Conservation (phyloP, 1,140 invertebrate species). For the Lineus longissimus region DNA sequence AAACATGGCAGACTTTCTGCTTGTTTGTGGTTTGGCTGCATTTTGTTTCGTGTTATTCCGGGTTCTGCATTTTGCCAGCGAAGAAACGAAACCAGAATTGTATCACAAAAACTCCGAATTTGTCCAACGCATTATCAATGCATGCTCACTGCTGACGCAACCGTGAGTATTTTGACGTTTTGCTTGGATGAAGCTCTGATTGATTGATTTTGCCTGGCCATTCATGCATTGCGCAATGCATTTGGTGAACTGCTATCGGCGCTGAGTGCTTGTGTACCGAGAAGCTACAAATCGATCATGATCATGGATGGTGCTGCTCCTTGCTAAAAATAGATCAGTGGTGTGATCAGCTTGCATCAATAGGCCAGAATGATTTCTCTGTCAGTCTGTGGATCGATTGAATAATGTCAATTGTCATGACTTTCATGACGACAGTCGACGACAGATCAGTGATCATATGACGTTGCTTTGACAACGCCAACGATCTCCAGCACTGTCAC, state of each 20-base stretch:
- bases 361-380: no score
- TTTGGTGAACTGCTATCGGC: not conserved
- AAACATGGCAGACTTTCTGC: not conserved
- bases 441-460: no score
- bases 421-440: no score
- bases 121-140: conserved; percentile 70
- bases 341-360: not conserved
- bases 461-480: no score
- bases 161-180: conserved; percentile 64
- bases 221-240: not conserved
- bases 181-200: not conserved
- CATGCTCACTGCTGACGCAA: conserved; percentile 70
- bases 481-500: no score
- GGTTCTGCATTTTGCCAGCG: conserved; percentile 76
- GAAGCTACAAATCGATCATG: not conserved
- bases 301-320: not conserved
- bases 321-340: not conserved
- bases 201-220: conserved; percentile 6
- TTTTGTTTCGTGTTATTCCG: conserved; percentile 61
- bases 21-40: not conserved
- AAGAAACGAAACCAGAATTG: conserved; percentile 68
- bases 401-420: no score
- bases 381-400: no score
- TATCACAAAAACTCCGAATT: conserved; percentile 70
- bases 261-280: no score